phyloP scores from a whole-genome alignment of 2,888 invertebrate species.

The Cheilosia urbana region DNA sequence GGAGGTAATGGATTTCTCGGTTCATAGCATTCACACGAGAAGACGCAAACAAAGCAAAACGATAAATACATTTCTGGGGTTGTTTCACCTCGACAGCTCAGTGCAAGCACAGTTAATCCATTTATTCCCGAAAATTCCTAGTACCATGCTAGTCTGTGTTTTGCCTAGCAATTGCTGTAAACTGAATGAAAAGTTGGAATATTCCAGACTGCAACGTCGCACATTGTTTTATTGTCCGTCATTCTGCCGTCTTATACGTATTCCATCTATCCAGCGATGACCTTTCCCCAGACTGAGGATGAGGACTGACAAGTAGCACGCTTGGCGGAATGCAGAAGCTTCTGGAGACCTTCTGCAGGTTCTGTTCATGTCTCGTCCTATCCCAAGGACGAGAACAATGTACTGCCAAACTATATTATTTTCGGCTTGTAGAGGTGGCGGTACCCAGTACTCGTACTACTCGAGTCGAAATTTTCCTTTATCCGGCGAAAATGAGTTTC shows the following conservation, averaged over 20 bases:
- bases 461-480: slow-evolving; percentile 47
- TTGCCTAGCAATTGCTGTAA: slow-evolving; percentile 30
- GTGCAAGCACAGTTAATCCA: slow-evolving; percentile 62
- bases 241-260: slow-evolving; percentile 54
- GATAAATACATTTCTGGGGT: slow-evolving; percentile 61
- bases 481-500: slow-evolving; percentile 74
- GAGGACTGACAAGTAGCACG: slow-evolving; percentile 45
- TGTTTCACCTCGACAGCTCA: slow-evolving; percentile 52
- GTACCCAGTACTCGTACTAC: slow-evolving; percentile 20
- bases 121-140: slow-evolving; percentile 57
- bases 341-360: slow-evolving; percentile 20
- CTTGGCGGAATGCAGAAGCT: slow-evolving; percentile 41
- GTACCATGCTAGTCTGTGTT: slow-evolving; percentile 39
- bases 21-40: slow-evolving; percentile 51
- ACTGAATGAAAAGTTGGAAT: not conserved
- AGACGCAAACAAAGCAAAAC: slow-evolving; percentile 61
- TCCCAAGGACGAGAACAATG: slow-evolving; percentile 43
- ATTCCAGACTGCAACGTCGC: slow-evolving; percentile 57
- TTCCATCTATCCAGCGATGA: slow-evolving; percentile 48
- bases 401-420: slow-evolving; percentile 59
- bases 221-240: slow-evolving; percentile 68
- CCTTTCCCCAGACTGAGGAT: slow-evolving; percentile 31
- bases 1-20: slow-evolving; percentile 45
- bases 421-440: slow-evolving; percentile 30
- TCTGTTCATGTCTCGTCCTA: slow-evolving; percentile 9